A percentile compares a stretch with the other conserved stretches of the same genome.
phyloP scores from a whole-genome alignment of 2,113 vertebrate genomes.

The Balaeniceps rex region DNA sequence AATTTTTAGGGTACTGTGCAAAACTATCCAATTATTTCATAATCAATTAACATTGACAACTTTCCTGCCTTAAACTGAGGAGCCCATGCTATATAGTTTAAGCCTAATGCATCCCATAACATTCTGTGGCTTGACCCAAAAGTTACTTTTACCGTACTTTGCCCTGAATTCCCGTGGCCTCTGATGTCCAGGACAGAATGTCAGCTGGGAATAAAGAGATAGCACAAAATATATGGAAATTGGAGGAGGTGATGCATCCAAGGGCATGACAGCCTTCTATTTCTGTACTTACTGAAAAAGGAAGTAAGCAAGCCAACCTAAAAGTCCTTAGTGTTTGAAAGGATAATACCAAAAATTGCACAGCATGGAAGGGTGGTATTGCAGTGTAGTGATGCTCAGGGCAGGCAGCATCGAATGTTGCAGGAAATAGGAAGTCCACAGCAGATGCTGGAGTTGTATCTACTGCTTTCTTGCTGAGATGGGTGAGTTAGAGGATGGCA shows the following conservation, averaged over 20 bases:
- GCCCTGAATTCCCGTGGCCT: neutral
- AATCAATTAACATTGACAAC: neutral
- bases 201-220: neutral
- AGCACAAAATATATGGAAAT: neutral
- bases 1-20: neutral
- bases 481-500: neutral
- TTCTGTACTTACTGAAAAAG: neutral
- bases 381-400: neutral
- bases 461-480: neutral
- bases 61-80: neutral
- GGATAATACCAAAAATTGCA: neutral
- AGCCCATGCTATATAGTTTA: neutral
- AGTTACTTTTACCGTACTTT: neutral
- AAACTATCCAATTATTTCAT: neutral
- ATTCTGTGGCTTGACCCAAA: neutral
- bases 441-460: neutral
- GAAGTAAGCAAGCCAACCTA: neutral
- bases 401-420: neutral
- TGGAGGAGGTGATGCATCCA: neutral
- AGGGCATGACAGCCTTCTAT: neutral
- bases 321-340: neutral
- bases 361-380: neutral
- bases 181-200: neutral
- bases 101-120: neutral
- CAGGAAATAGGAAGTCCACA: neutral